Evolutionary conservation across 2,888 invertebrate species (phyloP).

Genomic region (Xanthorhoe spadicearia): DNA sequence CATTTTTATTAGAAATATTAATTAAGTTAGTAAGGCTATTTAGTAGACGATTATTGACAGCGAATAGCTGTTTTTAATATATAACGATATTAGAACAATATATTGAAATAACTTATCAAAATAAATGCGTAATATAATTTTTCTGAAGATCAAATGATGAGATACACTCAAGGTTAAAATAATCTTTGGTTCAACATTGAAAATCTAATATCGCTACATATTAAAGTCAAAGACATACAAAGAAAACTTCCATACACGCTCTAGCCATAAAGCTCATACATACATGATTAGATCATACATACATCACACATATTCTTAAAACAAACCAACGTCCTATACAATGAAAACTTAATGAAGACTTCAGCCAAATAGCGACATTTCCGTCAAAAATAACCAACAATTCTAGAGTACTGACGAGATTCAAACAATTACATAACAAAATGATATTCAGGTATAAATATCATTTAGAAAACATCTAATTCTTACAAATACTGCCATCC

Average conservation of each 20-base stretch:
- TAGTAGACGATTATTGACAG: slow-evolving; percentile 72
- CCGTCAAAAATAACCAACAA: slow-evolving; percentile 42
- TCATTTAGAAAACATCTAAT: slow-evolving; percentile 46
- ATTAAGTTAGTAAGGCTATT: slow-evolving; percentile 83
- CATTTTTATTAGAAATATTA: slow-evolving; percentile 69
- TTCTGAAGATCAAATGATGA: slow-evolving; percentile 5
- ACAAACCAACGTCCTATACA: slow-evolving; percentile 66
- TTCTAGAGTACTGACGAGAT: slow-evolving; percentile 49
- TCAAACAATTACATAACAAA: slow-evolving; percentile 46
- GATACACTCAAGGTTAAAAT: slow-evolving; percentile 11
- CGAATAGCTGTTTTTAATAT: slow-evolving; percentile 53
- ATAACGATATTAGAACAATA: slow-evolving; percentile 59
- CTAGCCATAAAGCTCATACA: slow-evolving; percentile 53
- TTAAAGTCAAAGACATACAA: slow-evolving; percentile 53
- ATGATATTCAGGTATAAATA: slow-evolving; percentile 35
- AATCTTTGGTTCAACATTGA: slow-evolving; percentile 34
- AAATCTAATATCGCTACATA: slow-evolving; percentile 64
- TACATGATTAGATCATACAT: slow-evolving; percentile 61
- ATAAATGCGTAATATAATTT: slow-evolving; percentile 18
- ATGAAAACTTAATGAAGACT: slow-evolving; percentile 69
- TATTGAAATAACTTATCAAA: slow-evolving; percentile 20
- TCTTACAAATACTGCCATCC: slow-evolving; percentile 62
- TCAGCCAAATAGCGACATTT: slow-evolving; percentile 37
- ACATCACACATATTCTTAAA: slow-evolving; percentile 52
- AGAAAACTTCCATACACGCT: slow-evolving; percentile 29